Percentiles rank a stretch among this genome's conserved stretches.
Evolutionary conservation across 2,888 invertebrate species (phyloP).

Genomic region (Bursaphelenchus okinawaensis): DNA sequence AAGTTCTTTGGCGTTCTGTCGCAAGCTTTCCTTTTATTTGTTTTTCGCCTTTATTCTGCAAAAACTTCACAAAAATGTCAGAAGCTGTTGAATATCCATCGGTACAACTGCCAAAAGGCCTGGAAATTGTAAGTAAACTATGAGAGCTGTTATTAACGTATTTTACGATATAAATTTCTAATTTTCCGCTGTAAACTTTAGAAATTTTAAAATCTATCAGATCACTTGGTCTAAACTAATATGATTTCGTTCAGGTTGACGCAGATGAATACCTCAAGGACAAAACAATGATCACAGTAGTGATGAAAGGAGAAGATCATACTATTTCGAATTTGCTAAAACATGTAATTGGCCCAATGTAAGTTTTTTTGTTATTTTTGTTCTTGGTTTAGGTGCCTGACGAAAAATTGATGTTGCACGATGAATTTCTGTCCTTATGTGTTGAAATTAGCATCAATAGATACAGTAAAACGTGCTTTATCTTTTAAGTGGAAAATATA

Average conservation of each 20-base stretch:
- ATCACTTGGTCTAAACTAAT: not conserved
- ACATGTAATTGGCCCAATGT: constrained; percentile 14
- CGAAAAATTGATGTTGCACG: not conserved
- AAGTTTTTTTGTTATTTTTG: constrained; percentile 1
- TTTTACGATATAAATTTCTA: too few relatives aligned
- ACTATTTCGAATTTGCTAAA: constrained; percentile 14
- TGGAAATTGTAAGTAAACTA: not conserved
- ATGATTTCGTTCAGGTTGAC: not conserved
- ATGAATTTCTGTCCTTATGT: too few relatives aligned
- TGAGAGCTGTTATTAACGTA: too few relatives aligned
- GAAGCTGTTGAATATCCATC: not conserved
- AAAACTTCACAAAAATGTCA: not conserved
- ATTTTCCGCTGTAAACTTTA: not conserved
- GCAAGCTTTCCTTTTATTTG: too few relatives aligned
- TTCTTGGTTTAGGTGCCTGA: not conserved
- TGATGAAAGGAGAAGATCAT: constrained; percentile 13
- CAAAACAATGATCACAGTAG: constrained; percentile 9
- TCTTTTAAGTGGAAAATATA: too few relatives aligned
- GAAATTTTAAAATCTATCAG: not conserved
- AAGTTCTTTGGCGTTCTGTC: too few relatives aligned
- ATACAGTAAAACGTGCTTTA: too few relatives aligned
- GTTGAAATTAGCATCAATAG: too few relatives aligned
- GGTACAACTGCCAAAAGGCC: not conserved
- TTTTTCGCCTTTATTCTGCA: too few relatives aligned
- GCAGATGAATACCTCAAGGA: not conserved